phyloP scores from a whole-genome alignment of 2,113 vertebrate species.

The Ciconia boyciana region DNA sequence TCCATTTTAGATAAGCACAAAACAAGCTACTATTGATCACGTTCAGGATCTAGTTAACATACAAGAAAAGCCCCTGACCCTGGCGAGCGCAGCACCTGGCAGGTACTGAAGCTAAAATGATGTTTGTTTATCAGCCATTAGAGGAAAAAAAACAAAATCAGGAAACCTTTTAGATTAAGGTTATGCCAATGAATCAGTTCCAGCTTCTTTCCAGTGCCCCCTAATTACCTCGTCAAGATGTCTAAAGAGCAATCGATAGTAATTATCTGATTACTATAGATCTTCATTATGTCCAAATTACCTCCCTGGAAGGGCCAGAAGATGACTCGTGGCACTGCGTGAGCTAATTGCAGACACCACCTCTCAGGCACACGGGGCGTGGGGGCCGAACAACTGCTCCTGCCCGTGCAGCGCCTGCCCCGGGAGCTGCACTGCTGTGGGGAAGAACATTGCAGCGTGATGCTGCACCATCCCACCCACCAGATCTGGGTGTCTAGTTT shows the following conservation, averaged over 20 bases:
- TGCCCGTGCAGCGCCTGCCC: rapidly evolving
- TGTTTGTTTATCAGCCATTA: slow-evolving; percentile 69
- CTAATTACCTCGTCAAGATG: slow-evolving; percentile 76
- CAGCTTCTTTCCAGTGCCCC: slow-evolving; percentile 63
- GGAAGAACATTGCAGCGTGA: rapidly evolving
- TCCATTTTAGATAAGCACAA: slow-evolving; percentile 12
- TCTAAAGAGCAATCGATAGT: slow-evolving; percentile 75
- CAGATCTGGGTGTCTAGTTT: not conserved
- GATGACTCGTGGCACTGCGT: slow-evolving; percentile 23
- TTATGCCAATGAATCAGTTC: slow-evolving; percentile 71
- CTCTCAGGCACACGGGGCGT: rapidly evolving
- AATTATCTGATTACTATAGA: slow-evolving; percentile 80
- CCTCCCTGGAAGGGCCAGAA: slow-evolving; percentile 62
- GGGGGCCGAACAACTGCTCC: rapidly evolving
- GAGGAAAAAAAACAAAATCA: slow-evolving; percentile 71
- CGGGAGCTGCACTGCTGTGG: not conserved
- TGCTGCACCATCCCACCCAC: not conserved
- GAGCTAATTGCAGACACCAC: slow-evolving; percentile 45
- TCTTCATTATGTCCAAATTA: slow-evolving; percentile 76
- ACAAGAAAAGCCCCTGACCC: slow-evolving; percentile 35
- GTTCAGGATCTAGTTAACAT: slow-evolving; percentile 22
- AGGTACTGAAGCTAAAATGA: slow-evolving; percentile 60
- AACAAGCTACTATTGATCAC: slow-evolving; percentile 24
- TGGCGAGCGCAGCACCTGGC: slow-evolving; percentile 46
- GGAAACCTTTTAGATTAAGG: slow-evolving; percentile 65